A percentile compares a stretch with the other conserved stretches of the same genome.
Conservation (phyloP, 2,888 invertebrate genomes). For the Athalia rosae region DNA sequence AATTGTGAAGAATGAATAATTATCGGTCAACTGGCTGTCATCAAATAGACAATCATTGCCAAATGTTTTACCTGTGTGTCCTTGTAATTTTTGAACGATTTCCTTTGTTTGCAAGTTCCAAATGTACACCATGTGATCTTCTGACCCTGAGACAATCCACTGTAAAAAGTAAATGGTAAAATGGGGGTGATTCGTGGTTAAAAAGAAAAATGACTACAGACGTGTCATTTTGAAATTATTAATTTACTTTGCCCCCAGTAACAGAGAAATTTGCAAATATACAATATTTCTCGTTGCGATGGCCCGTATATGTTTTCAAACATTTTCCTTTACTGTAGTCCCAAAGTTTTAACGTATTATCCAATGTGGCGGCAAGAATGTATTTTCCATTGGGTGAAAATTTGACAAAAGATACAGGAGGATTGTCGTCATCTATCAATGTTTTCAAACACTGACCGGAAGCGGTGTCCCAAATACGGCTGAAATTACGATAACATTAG, state of each 20-base stretch:
- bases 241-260: constrained; percentile 95
- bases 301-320: constrained; percentile 98
- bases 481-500: constrained; percentile 71
- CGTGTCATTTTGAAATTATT: neutral
- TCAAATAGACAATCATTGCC: neutral
- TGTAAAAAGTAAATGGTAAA: constrained; percentile 71
- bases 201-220: constrained; percentile 3
- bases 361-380: constrained; percentile 97
- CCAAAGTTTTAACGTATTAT: constrained; percentile 99
- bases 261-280: constrained; percentile 99
- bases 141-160: constrained; percentile 99
- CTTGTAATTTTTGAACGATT: constrained; percentile 97
- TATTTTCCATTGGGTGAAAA: constrained; percentile 99
- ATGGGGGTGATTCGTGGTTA: constrained; percentile 30
- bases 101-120: constrained; percentile 99
- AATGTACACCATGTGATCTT: constrained; percentile 98
- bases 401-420: constrained; percentile 99
- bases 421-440: constrained; percentile 99
- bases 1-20: constrained; percentile 5
- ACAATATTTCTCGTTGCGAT: constrained; percentile 99
- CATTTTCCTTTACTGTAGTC: constrained; percentile 99
- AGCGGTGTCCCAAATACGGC: constrained; percentile 99
- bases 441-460: constrained; percentile 99
- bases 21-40: constrained; percentile 8
- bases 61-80: constrained; percentile 88